Evolutionary conservation across 2,888 invertebrate genomes (phyloP).

Genomic region (Vannuccia rotundouncinata): DNA sequence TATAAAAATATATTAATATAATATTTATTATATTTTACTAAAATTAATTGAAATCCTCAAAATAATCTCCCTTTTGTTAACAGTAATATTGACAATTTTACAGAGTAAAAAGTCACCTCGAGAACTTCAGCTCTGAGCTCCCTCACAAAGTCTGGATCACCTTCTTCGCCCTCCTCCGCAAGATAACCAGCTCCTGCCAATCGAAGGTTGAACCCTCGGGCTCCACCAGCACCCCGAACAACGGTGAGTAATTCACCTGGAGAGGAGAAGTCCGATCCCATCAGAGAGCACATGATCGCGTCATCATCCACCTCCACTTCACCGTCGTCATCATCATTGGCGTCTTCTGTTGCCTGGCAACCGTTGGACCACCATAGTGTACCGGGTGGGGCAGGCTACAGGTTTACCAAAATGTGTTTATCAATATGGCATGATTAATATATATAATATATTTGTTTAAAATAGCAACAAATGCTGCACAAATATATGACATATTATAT

Average conservation of each 20-base stretch:
- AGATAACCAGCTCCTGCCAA: neutral
- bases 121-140: conserved; percentile 51
- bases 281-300: neutral
- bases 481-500: too few species aligned
- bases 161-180: conserved; percentile 4
- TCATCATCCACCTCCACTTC: conserved; percentile 31
- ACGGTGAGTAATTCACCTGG: neutral
- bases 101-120: too few species aligned
- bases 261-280: neutral
- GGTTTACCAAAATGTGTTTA: too few species aligned
- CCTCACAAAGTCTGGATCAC: conserved; percentile 7
- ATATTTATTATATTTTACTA: too few species aligned
- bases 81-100: too few species aligned
- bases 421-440: too few species aligned
- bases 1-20: too few species aligned
- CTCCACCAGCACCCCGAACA: neutral
- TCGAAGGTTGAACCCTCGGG: neutral
- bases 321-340: conserved; percentile 22
- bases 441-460: too few species aligned
- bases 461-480: too few species aligned
- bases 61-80: too few species aligned
- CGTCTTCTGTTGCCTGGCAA: neutral
- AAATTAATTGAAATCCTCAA: too few species aligned
- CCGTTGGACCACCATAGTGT: neutral
- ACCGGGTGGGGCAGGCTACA: neutral